These are phyloP conservation scores for Acromyrmex echinatior DNA, from an alignment of 1,140 invertebrate genomes.

Conservation along the genomic window DNA sequence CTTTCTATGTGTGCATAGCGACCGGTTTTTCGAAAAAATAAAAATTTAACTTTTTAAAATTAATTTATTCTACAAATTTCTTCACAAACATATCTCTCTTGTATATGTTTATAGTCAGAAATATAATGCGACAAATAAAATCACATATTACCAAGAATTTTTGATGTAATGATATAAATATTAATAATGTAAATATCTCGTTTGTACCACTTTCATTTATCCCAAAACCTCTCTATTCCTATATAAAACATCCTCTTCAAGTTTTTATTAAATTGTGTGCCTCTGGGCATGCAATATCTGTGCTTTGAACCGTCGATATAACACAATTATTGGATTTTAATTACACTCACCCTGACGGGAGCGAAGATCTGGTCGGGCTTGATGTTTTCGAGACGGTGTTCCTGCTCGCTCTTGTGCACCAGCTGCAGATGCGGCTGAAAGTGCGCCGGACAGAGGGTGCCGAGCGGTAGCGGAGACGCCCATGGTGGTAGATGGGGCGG, in stretches of 20 bases:
- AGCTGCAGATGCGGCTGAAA: conserved; percentile 86
- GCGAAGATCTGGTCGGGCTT: conserved; percentile 85
- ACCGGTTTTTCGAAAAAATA: neutral
- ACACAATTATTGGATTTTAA: conserved; percentile 13
- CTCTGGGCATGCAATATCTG: neutral
- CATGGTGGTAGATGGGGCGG: conserved; percentile 83
- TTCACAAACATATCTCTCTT: neutral
- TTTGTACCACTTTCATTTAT: neutral
- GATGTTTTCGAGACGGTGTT: conserved; percentile 83
- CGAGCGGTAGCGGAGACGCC: conserved; percentile 84
- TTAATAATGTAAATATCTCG: neutral
- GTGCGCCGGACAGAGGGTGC: conserved; percentile 84
- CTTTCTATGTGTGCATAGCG: neutral
- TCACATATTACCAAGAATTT: neutral
- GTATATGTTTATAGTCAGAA: neutral
- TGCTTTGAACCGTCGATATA: neutral
- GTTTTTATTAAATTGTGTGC: neutral
- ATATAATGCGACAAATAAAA: neutral
- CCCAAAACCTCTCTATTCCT: neutral
- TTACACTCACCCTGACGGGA: conserved; percentile 83
- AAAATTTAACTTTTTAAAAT: neutral
- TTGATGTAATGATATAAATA: neutral
- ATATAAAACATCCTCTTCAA: neutral
- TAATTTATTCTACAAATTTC: neutral
- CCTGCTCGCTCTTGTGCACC: conserved; percentile 82